A percentile compares a stretch with the other conserved stretches of the same genome.
Conservation (phyloP, 2,113 vertebrate genomes). For the Crotalus tigris region DNA sequence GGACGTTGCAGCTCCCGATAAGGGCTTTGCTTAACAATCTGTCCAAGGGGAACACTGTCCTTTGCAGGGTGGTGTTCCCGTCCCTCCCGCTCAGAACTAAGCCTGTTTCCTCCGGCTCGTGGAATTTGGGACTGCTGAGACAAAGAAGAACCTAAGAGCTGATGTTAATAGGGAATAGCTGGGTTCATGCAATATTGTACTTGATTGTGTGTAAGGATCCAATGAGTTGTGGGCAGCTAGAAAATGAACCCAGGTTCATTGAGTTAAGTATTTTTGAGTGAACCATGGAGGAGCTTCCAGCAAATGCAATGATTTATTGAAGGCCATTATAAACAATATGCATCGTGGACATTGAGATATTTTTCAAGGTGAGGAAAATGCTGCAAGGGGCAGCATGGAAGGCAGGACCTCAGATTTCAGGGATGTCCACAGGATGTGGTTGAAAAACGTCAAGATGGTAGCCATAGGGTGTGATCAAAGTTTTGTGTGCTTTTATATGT, state of each 20-base stretch:
- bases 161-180: neutral
- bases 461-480: neutral
- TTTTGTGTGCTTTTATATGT: neutral
- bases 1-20: neutral
- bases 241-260: neutral
- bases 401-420: neutral
- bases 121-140: neutral
- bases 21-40: neutral
- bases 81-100: neutral
- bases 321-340: neutral
- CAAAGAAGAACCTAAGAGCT: neutral
- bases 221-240: neutral
- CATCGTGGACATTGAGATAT: neutral
- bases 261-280: neutral
- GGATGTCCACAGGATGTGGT: neutral
- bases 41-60: neutral
- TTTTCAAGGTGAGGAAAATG: neutral
- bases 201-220: neutral
- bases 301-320: neutral
- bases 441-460: neutral
- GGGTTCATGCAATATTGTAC: neutral
- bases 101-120: neutral
- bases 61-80: neutral
- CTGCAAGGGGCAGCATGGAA: neutral
- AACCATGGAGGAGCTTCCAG: neutral